Base-by-base conservation (phyloP, 2,113 vertebrate genomes). In the Stictonetta naevosa region DNA sequence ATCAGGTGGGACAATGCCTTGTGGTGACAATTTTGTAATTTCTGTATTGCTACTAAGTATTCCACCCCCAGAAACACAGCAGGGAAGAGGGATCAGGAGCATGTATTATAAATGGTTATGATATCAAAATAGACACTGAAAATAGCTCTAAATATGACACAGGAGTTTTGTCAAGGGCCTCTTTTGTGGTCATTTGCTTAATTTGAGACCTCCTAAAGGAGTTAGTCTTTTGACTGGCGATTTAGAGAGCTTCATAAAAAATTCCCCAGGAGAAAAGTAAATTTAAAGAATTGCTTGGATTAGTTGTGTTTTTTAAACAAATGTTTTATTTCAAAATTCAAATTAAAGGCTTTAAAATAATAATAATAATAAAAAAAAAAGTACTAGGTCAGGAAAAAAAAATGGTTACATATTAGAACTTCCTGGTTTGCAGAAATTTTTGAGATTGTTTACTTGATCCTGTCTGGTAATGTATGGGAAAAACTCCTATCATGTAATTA, bases 371-470 rank as follows among this genome's bases (percentile, higher is more conserved):
- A n/a, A n/a, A 62, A 66, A 40, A 40, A 66, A 60, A 87, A 91
- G 64, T 58, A 62, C 8, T 48, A 33, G 18, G 8, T 62, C 33
- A 66, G 34, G 34, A 66, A 66, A 64, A 88, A 90, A 13, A 50
- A 44, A 62, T 75, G 18, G 1, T 69, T 83, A 21, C 0, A 0
- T 86, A 34, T 16, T 15, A 33, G 15, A 2, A 38, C 23, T 53
- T 66, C 7, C 7, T 50, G 21, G 17, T 63, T 94, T 83, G 52
- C 64, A 63, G 52, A 86, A 63, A 19, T 83, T 40, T 88, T 74
- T 63, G 15, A 63, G 16, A 48, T 12, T 59, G 10, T 23, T 13
- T 50, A 50, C 48, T 50, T 50, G 21, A 50, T 50, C 22, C 48
- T 50, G 22, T 50, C 48, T 50, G 48, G 48, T 50, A 50, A 23